Evolutionary conservation across 30 jellyfish, hydroid and myxozoan species (phyloP), one percentile per base, ranked within the genome.

Genomic region (Cassiopea andromeda): DNA sequence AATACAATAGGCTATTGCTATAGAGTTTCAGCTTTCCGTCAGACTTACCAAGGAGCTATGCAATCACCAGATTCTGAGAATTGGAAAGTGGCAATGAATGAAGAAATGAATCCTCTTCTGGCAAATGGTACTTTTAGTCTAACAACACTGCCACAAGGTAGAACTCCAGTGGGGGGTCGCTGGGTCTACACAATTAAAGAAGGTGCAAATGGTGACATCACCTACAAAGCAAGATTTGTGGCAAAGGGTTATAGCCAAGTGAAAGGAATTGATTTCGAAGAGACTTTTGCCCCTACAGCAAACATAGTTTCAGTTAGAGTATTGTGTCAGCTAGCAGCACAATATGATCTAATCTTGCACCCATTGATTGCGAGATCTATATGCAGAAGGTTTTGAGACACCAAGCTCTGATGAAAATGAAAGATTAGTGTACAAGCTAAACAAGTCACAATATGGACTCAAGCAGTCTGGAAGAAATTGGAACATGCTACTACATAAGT

Each of bases 381-480:
- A 60, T 88, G 50, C 38, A 27, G 38, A 27, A 27, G 38, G 38
- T 27, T 27, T 27, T 27, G 38, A 27, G 38, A 27, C 38, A 27
- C 38, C 38, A 0, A 27, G 0, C 38, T 27, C 38, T 27, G 0
- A 27, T 27, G 38, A 27, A 27, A 27, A 27, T 27, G 38, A 27
- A 64, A 46, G n/a, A 10, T 44, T 60, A 38, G 91, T 82, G 7
- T 66, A 58, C 61, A 80, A 80, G 59, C 60, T 60, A 46, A 82
- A 69, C 70, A 82, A 82, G 66, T 82, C 90, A 49, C 76, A 74
- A 1, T 85, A 73, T 76, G 93, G 93, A n/a, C 69, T 72, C 27
- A 85, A 72, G 71, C 93, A 85, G 60, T 72, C 90, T 76, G 88
- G 93, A 45, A 57, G 93, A 19, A 85, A 85, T 73, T 85, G 93